Evolutionary conservation across 2,888 invertebrate genomes (phyloP), one percentile per base, ranked within the genome.

Genomic region (Sesamia inferens): DNA sequence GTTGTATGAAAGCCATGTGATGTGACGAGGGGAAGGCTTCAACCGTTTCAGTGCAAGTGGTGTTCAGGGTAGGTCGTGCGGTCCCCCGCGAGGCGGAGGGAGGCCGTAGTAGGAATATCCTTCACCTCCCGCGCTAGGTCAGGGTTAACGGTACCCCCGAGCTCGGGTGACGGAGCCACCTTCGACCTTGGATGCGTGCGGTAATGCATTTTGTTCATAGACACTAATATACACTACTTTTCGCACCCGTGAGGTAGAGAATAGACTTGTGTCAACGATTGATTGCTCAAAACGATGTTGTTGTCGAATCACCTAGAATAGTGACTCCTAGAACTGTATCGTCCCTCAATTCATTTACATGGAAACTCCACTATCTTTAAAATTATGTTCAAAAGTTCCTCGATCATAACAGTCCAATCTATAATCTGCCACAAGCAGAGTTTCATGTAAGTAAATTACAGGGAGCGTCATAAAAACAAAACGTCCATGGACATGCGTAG

Each of bases 131-230:
- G 89, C 91, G 94, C 94, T 95, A 94, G 96, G 96, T 96, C 96
- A 96, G 96, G 96, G 96, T 95, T 95, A 96, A 95, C 93, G 87
- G 94, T 93, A 89, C 95, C 95, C 96, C 95, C 94, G 93, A 90
- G 93, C 93, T 85, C 89, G 91, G 91, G 91, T 91, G 93, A 93
- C 94, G 93, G 92, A 93, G 92, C 94, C 92, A 93, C 93, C 95
- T 94, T 93, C 96, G 96, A 95, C 96, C 95, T 96, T 96, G 94
- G 89, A 88, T 91, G 91, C 90, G 91, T 89, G 88, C 84, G 88
- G 83, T 91, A 92, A 91, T 92, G 92, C 92, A 92, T 89, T 90
- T 84, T 77, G 58, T 82, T 58, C 74, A 82, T 54, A 58, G 10
- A 57, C 22, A 22, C 8, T 47, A 58, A 73, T 77, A 55, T 44